phyloP scores from a whole-genome alignment of 2,797 vertebrate genomes.

The Fistularia commersonii region DNA sequence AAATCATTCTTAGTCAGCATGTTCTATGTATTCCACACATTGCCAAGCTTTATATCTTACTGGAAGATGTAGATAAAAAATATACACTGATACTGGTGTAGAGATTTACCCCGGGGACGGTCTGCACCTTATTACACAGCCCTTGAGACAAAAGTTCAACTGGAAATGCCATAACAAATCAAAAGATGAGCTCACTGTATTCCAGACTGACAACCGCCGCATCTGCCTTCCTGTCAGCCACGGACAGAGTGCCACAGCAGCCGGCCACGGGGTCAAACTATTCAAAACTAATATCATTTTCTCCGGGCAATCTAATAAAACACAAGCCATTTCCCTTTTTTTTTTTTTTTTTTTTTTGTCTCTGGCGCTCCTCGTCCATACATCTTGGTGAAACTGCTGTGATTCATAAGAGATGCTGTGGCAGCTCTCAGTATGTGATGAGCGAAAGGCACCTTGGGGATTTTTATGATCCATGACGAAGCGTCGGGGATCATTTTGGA shows the following conservation, averaged over 20 bases:
- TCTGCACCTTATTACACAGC: not conserved
- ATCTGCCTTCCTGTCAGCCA: slow-evolving; percentile 35
- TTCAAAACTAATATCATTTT: slow-evolving; percentile 65
- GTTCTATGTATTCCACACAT: too few species aligned
- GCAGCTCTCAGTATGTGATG: slow-evolving; percentile 60
- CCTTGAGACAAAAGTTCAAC: slow-evolving; percentile 18
- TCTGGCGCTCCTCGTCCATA: slow-evolving; percentile 40
- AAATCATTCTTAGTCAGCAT: too few species aligned
- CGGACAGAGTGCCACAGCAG: slow-evolving; percentile 25
- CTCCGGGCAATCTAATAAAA: slow-evolving; percentile 68
- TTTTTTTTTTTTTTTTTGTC: slow-evolving; percentile 32
- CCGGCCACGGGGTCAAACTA: slow-evolving; percentile 40
- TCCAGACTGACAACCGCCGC: slow-evolving; percentile 17
- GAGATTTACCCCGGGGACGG: too few species aligned
- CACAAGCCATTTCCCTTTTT: slow-evolving; percentile 35
- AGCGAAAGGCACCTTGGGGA: slow-evolving; percentile 79
- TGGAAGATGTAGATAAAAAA: too few species aligned
- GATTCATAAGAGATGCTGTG: slow-evolving; percentile 62
- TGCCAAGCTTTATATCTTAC: too few species aligned
- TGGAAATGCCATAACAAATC: slow-evolving; percentile 39
- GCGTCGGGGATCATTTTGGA: slow-evolving; percentile 71
- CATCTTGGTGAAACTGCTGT: slow-evolving; percentile 45
- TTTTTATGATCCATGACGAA: slow-evolving; percentile 78
- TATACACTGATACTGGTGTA: too few species aligned
- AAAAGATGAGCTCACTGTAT: slow-evolving; percentile 22